phyloP scores from a whole-genome alignment of 1,140 invertebrate genomes.

The Nilaparvata lugens region DNA sequence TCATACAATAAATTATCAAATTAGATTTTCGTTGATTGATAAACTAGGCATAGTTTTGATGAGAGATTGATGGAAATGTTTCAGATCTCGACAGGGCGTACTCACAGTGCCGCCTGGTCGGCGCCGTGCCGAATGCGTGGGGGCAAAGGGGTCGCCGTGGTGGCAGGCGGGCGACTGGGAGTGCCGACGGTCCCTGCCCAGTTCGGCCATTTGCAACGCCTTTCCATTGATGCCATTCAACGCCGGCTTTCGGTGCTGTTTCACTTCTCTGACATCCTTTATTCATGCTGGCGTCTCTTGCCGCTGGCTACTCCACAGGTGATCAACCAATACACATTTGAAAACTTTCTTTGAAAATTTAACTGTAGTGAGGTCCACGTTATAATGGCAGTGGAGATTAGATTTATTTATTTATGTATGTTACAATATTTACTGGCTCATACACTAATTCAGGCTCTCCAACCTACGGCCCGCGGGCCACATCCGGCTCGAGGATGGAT shows the following conservation, averaged over 20 bases:
- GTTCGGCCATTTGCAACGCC: constrained; percentile 43
- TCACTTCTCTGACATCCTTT: constrained; percentile 53
- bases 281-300: constrained; percentile 51
- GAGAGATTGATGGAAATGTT: constrained; percentile 2
- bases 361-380: no score
- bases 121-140: constrained; percentile 40
- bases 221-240: constrained; percentile 42
- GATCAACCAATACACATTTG: not conserved
- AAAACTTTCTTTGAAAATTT: no score
- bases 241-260: constrained; percentile 47
- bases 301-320: constrained; percentile 39
- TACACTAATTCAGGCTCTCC: no score
- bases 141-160: constrained; percentile 39
- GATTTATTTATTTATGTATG: no score
- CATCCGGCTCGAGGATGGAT: no score
- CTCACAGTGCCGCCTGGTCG: constrained; percentile 52
- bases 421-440: no score
- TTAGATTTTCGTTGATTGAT: no score
- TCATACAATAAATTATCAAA: no score
- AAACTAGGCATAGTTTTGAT: not conserved
- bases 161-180: constrained; percentile 39
- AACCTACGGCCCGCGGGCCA: no score
- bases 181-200: constrained; percentile 46
- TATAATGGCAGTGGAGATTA: no score
- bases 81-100: constrained; percentile 49